Percentiles rank a stretch among this genome's conserved stretches.
phyloP scores from a whole-genome alignment of 2,113 vertebrate genomes.

The Ciconia boyciana region DNA sequence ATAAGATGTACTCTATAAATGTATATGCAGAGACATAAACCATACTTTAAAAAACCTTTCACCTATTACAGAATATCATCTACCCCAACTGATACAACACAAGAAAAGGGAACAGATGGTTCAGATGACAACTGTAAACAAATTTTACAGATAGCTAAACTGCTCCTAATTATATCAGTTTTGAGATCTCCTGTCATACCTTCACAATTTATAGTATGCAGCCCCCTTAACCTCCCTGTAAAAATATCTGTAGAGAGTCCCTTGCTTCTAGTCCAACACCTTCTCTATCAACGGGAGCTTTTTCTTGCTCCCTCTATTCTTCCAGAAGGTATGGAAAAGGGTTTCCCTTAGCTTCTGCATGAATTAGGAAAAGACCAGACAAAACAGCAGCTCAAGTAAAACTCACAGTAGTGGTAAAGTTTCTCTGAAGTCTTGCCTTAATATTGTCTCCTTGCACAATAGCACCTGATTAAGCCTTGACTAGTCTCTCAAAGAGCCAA shows the following conservation, averaged over 20 bases:
- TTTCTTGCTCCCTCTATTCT: neutral
- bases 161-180: neutral
- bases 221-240: neutral
- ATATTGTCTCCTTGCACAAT: neutral
- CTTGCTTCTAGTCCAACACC: neutral
- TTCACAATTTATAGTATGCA: neutral
- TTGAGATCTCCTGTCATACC: neutral
- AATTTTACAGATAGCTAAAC: slow-evolving; percentile 32
- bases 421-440: neutral
- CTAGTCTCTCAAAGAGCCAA: neutral
- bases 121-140: slow-evolving; percentile 24
- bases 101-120: slow-evolving; percentile 38
- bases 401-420: fast-evolving
- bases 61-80: neutral
- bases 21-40: neutral
- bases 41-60: slow-evolving; percentile 4
- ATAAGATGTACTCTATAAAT: slow-evolving; percentile 3
- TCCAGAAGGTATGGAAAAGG: neutral
- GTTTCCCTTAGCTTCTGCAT: neutral
- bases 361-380: neutral
- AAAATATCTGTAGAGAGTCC: neutral
- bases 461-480: neutral
- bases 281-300: neutral
- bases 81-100: neutral
- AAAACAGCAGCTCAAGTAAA: neutral